Conservation (phyloP, 2,888 invertebrate genomes). For the Nymphalis c-album region DNA sequence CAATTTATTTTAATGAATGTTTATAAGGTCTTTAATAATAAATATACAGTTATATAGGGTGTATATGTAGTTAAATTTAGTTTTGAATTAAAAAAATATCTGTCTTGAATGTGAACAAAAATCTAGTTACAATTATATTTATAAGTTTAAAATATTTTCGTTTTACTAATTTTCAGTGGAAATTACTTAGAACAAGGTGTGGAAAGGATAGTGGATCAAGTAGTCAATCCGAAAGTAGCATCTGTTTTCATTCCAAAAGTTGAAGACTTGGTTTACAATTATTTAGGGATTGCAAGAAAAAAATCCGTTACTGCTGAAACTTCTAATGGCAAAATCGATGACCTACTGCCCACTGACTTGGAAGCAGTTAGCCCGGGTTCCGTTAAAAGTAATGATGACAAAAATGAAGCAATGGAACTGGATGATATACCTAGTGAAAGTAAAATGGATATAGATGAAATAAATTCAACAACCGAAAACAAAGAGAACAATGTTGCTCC, state of each 20-base stretch:
- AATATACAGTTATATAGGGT: too few species aligned
- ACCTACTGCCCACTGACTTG: slow-evolving; percentile 87
- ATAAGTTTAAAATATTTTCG: neutral
- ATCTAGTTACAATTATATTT: too few species aligned
- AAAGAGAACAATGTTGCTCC: slow-evolving; percentile 46
- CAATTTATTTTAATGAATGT: too few species aligned
- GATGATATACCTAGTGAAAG: slow-evolving; percentile 43
- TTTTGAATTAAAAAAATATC: too few species aligned
- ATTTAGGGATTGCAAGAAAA: slow-evolving; percentile 89
- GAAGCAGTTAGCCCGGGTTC: slow-evolving; percentile 92
- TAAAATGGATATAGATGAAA: slow-evolving; percentile 57
- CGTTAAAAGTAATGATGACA: slow-evolving; percentile 82
- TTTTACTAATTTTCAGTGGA: slow-evolving; percentile 81
- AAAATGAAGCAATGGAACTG: slow-evolving; percentile 58
- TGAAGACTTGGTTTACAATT: slow-evolving; percentile 93
- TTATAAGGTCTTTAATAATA: too few species aligned
- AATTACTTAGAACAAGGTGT: slow-evolving; percentile 95
- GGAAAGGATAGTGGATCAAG: slow-evolving; percentile 97
- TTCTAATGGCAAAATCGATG: slow-evolving; percentile 60
- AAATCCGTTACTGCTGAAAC: slow-evolving; percentile 65
- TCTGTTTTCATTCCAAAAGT: slow-evolving; percentile 94
- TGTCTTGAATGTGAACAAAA: too few species aligned
- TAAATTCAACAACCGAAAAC: slow-evolving; percentile 54
- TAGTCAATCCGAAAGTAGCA: slow-evolving; percentile 95
- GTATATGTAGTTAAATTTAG: too few species aligned